Conservation (phyloP, 2,888 invertebrate genomes). For the Anagyrus pseudococci region DNA sequence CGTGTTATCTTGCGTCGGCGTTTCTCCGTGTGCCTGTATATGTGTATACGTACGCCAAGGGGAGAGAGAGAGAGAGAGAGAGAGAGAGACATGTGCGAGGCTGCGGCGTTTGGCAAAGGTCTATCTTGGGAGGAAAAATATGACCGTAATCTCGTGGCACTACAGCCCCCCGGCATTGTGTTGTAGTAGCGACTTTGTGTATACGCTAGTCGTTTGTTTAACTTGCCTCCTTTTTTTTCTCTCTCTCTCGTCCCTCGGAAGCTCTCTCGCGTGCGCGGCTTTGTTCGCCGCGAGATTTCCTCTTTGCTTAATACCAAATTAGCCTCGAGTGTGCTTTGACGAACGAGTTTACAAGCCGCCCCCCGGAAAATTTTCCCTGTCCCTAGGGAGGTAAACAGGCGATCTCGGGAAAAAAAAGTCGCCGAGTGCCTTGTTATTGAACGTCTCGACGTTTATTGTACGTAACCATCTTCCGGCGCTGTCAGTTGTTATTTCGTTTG, state of each 20-base stretch:
- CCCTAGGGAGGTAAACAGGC: too few species aligned
- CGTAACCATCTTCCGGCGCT: too few species aligned
- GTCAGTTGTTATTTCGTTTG: too few species aligned
- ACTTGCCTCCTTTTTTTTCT: constrained; percentile 4
- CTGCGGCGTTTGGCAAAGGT: constrained; percentile 29
- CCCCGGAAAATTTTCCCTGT: constrained; percentile 7
- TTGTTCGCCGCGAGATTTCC: constrained; percentile 1
- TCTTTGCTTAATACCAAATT: constrained; percentile 15
- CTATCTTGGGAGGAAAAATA: constrained; percentile 27
- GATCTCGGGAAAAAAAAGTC: too few species aligned
- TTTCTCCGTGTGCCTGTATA: background rate
- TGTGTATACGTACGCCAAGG: background rate
- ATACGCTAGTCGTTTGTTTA: constrained; percentile 12
- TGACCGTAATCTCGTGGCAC: constrained; percentile 27
- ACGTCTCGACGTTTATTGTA: too few species aligned
- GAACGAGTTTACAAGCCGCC: background rate
- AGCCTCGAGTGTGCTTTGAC: background rate
- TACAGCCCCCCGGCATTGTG: background rate
- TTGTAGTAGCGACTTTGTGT: background rate
- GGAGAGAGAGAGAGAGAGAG: background rate
- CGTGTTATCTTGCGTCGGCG: constrained; percentile 18
- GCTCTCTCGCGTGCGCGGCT: background rate
- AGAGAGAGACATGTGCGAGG: too few species aligned
- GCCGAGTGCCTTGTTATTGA: too few species aligned
- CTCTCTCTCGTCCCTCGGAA: background rate